Base-by-base conservation (phyloP, 2,888 invertebrate species). In the Lithophane ornitopus region DNA sequence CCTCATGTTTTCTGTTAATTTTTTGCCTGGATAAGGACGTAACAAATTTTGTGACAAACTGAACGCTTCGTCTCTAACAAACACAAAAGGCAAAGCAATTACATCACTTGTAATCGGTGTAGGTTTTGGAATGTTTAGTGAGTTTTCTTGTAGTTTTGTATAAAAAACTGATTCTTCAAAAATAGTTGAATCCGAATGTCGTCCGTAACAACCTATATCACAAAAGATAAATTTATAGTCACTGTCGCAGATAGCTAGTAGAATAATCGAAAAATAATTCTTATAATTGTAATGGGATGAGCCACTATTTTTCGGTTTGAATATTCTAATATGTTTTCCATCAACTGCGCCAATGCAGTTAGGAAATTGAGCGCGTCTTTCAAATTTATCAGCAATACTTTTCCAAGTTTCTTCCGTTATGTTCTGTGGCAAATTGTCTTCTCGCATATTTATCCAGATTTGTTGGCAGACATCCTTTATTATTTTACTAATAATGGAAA, bases 341-440 rank as follows among this genome's bases (percentile, higher is more conserved):
- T 81, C 81, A 67, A 81, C 54, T 65, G 81, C 77, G 65, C 82
- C 75, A 54, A 82, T 72, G 77, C 82, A 82, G 65, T 79, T 78
- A 69, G 81, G 78, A 77, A 81, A 80, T 61, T 82, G 61, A 62
- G 76, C 70, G 34, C 75, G 69, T 73, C 58, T 66, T 72, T 74
- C 41, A 80, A 80, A 84, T 68, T 66, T 69, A 56, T 78, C 58
- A 56, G 72, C 58, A 70, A 81, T 81, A n/a, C 65, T 74, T 78
- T 78, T 76, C 73, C 74, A 81, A 67, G 54, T 65, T 66, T 82
- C 80, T 82, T 75, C 68, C 19, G 77, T 78, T 80, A 68, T 68
- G 68, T 68, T 70, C 71, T 81, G 70, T 62, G 70, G 71, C 69
- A 58, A 58, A 58, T 58, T 58, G 58, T 63, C 63, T 1, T 63